A percentile compares a stretch with the other conserved stretches of the same genome.
Evolutionary conservation across 2,113 vertebrate species (phyloP).

Genomic region (Mustela nigripes): DNA sequence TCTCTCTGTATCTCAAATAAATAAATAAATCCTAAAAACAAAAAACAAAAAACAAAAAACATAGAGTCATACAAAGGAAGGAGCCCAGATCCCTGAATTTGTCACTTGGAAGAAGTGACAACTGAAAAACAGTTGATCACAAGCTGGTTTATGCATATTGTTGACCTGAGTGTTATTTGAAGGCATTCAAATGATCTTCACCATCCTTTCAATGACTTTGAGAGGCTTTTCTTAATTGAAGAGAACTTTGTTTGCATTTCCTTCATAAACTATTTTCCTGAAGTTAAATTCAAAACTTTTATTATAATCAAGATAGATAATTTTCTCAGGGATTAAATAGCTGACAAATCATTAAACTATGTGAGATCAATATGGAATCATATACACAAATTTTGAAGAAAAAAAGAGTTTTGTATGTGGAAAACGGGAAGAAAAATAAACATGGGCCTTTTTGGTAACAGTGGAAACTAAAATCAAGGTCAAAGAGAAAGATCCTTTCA

Average conservation of each 20-base stretch:
- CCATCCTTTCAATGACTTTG: neutral
- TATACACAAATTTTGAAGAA: neutral
- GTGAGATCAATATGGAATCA: neutral
- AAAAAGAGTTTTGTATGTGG: neutral
- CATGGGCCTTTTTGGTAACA: neutral
- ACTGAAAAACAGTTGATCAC: neutral
- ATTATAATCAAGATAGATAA: neutral
- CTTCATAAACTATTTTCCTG: constrained; percentile 2
- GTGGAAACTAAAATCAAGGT: neutral
- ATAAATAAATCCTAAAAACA: neutral
- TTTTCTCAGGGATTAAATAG: neutral
- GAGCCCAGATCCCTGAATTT: neutral
- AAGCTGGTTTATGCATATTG: neutral
- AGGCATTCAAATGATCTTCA: neutral
- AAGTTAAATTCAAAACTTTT: neutral
- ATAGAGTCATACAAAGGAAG: fast-evolving
- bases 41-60: neutral
- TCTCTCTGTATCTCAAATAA: neutral
- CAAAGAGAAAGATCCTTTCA: neutral
- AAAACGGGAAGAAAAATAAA: neutral
- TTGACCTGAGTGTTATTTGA: neutral
- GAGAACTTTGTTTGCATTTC: neutral
- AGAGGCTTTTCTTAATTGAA: constrained; percentile 12
- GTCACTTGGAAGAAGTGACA: neutral
- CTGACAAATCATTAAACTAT: neutral